A percentile compares a stretch with the other conserved stretches of the same genome.
Conservation (phyloP, 2,113 vertebrate species). For the Platysteira castanea region DNA sequence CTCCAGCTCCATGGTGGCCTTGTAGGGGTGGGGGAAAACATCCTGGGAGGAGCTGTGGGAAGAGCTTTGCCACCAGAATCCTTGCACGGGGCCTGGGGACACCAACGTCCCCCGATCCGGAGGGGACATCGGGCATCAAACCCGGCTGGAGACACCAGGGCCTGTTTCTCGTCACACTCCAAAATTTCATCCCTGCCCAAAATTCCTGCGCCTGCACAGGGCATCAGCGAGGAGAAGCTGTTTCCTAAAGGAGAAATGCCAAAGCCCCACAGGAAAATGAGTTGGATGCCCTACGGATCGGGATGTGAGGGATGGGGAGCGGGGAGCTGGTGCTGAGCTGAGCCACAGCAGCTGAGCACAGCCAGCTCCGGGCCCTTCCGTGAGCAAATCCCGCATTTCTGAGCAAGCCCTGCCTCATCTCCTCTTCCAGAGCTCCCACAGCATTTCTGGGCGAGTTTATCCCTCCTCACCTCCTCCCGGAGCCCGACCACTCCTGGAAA, state of each 20-base stretch:
- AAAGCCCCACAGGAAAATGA: rapidly evolving
- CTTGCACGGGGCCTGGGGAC: rapidly evolving
- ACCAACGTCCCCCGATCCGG: rapidly evolving
- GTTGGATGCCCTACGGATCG: rapidly evolving
- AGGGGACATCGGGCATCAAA: background rate
- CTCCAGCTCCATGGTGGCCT: background rate
- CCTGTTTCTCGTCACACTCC: rapidly evolving
- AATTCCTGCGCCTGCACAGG: background rate
- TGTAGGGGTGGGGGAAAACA: background rate
- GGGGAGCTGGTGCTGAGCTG: background rate
- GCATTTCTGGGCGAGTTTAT: background rate
- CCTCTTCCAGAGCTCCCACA: background rate
- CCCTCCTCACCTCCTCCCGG: background rate
- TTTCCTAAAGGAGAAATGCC: background rate
- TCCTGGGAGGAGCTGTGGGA: background rate
- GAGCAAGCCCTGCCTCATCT: background rate
- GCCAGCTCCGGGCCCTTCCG: rapidly evolving
- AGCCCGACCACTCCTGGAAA: background rate
- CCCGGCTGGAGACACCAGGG: background rate
- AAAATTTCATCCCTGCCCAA: background rate
- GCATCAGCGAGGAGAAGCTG: background rate
- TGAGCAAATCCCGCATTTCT: background rate
- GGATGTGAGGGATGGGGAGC: background rate
- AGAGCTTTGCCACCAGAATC: rapidly evolving
- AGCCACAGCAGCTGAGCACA: background rate